Evolutionary conservation across 1,140 invertebrate genomes (phyloP), one percentile per base, ranked within the genome.

Genomic region (Lamellibrachia luymesi): DNA sequence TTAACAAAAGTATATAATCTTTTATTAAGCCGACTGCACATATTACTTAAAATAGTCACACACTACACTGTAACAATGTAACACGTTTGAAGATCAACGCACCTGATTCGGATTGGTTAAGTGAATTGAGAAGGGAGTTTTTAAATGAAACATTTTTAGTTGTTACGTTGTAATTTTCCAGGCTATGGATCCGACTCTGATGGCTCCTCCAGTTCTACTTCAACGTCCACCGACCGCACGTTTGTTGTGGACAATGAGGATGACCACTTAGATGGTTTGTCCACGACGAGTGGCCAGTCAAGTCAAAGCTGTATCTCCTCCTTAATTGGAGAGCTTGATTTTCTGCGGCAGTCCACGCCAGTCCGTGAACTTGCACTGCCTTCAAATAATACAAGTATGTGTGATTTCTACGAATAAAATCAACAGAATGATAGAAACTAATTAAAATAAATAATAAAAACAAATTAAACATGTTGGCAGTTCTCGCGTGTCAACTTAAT

Each of bases 161-260:
- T 38, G 38, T 38, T 38, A 38, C 38, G 64, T 80, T 25, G n/a
- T 50, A 8, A 91, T 91, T 91, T 50, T 10, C 51, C 91, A 91
- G 49, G 51, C 91, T 50, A 51, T n/a, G 91, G 27, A 10, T 91
- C 91, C 8, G 91, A 91, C 49, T 91, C 91, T 22, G 13, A 50
- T 4, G n/a, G 51, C n/a, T 91, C 91, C 13, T 91, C 91, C 49
- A 50, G 2, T 91, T 50, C 49, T n/a, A 25, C 91, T 51, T 13
- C 22, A 22, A 38, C 38, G 38, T 27, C 51, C 91, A 91, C 91
- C n/a, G 91, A 91, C 91, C 91, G 27, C 91, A 91, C 91, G 17
- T 91, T 91, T 51, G 51, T 51, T 91, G 91, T 50, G 49, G 91
- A 91, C 91, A 50, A 8, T 4, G 17, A 51, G 51, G 91, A 91